These are phyloP conservation scores for Drosophila villosipedis DNA, from an alignment of 2,888 invertebrate species.

Conservation along the genomic window DNA sequence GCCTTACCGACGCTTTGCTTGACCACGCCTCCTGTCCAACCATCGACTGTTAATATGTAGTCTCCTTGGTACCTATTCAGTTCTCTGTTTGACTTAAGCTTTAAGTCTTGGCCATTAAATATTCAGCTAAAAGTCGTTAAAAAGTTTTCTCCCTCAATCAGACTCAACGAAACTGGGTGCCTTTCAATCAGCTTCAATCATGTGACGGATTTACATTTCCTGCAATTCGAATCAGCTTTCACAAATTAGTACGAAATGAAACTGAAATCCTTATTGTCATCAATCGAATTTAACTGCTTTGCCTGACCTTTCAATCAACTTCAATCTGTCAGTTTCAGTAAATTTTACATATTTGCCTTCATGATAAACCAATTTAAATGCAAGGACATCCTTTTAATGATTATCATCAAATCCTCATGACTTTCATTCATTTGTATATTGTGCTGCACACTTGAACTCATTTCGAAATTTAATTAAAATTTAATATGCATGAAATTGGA, in stretches of 20 bases:
- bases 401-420: background rate
- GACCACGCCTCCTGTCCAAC: slow-evolving; percentile 20
- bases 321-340: background rate
- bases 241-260: background rate
- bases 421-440: background rate
- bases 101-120: slow-evolving; percentile 18
- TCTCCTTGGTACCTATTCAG: slow-evolving; percentile 6
- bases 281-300: background rate
- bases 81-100: slow-evolving; percentile 18
- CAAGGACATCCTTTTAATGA: background rate
- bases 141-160: background rate
- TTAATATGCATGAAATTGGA: slow-evolving; percentile 8
- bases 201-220: background rate
- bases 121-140: background rate
- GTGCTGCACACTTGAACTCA: background rate
- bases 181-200: slow-evolving; percentile 9
- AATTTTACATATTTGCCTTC: background rate
- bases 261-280: background rate
- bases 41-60: background rate
- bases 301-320: background rate
- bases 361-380: background rate
- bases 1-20: slow-evolving; percentile 4
- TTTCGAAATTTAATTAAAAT: slow-evolving; percentile 4
- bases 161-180: background rate
- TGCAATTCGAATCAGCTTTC: background rate